A percentile compares a stretch with the other conserved stretches of the same genome.
phyloP scores from a whole-genome alignment of 2,888 invertebrate genomes.

The Pecten maximus region DNA sequence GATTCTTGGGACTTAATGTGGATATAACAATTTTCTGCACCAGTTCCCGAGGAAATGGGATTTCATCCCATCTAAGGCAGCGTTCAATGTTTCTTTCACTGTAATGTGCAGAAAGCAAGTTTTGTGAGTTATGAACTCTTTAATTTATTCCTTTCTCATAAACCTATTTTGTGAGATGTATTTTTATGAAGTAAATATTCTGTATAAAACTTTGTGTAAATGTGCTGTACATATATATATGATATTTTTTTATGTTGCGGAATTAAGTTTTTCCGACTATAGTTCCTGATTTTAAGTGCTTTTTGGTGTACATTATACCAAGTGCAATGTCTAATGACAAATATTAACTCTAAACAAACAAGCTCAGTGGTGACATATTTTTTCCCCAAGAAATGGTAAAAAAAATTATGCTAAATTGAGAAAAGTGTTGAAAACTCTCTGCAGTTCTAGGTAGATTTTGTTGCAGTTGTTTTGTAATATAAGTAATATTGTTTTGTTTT shows the following conservation, averaged over 20 bases:
- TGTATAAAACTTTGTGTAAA: neutral
- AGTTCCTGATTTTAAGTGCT: neutral
- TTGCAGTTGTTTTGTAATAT: neutral
- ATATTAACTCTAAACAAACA: neutral
- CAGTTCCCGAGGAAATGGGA: neutral
- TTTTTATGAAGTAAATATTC: neutral
- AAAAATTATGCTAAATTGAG: neutral
- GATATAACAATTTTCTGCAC: neutral
- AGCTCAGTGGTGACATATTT: neutral
- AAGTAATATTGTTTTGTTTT: neutral
- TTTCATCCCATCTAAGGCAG: neutral
- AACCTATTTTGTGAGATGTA: neutral
- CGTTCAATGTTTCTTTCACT: neutral
- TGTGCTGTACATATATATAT: neutral
- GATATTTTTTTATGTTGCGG: neutral
- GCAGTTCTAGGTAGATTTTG: neutral
- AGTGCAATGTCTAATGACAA: neutral
- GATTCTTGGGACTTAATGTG: neutral
- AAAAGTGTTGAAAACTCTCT: neutral
- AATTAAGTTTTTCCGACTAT: neutral
- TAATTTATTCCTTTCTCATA: neutral
- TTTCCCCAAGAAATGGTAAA: neutral
- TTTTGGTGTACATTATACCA: neutral
- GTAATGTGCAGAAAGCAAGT: neutral
- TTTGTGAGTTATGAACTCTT: neutral